phyloP scores from a whole-genome alignment of 1,140 invertebrate genomes.

The Drosophila ananassae region DNA sequence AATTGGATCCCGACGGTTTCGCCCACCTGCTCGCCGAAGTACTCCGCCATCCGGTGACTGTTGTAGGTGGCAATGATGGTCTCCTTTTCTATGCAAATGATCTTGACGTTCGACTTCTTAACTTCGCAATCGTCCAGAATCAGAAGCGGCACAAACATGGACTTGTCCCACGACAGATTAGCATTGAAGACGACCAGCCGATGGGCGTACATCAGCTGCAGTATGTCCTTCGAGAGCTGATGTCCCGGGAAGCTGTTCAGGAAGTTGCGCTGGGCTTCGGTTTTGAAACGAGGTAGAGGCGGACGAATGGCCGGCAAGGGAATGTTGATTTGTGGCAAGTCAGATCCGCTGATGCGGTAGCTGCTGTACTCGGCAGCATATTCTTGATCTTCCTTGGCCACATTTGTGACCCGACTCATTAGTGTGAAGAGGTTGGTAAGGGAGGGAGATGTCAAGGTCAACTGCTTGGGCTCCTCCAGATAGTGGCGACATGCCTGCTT shows the following conservation, averaged over 20 bases:
- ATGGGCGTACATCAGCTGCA: conserved; percentile 34
- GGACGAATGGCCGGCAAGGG: conserved; percentile 17
- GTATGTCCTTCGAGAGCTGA: conserved; percentile 13
- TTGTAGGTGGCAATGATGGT: conserved; percentile 61
- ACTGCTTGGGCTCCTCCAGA: conserved; percentile 45
- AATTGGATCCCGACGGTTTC: conserved; percentile 97
- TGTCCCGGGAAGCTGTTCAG: conserved; percentile 12
- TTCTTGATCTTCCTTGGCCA: conserved; percentile 29
- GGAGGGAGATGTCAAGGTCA: conserved; percentile 26
- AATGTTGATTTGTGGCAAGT: conserved; percentile 17
- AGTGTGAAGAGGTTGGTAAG: conserved; percentile 45
- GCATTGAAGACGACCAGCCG: conserved; percentile 58
- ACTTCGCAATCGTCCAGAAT: conserved; percentile 52
- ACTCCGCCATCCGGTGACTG: conserved; percentile 86
- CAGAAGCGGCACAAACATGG: conserved; percentile 48
- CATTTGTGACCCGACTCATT: conserved; percentile 12
- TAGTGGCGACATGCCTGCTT: conserved; percentile 63
- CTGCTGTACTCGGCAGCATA: background rate
- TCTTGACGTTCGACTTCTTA: conserved; percentile 40
- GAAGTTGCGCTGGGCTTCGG: conserved; percentile 22
- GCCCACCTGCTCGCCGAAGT: conserved; percentile 94
- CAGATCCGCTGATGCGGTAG: conserved; percentile 7
- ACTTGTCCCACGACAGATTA: conserved; percentile 57
- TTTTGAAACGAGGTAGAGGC: conserved; percentile 19
- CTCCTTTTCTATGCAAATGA: conserved; percentile 64